Base-by-base conservation (phyloP, 2,113 vertebrate species). In the Mirza zaza region DNA sequence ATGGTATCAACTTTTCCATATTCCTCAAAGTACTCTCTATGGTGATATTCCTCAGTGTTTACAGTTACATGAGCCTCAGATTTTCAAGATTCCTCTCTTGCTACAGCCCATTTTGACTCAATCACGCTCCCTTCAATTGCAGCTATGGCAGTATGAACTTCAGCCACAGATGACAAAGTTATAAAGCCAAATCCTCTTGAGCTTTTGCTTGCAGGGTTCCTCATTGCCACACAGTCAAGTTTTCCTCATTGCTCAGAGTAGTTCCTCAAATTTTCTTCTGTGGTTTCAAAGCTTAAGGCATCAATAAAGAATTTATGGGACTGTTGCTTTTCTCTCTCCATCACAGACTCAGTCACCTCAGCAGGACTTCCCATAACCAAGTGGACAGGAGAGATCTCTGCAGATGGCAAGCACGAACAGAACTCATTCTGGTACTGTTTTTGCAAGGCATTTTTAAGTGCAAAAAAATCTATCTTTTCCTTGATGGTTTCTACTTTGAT, bases 241-340 rank as follows among this genome's bases (percentile, higher is more conserved):
- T 99, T 99, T 45, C 99, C 99, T 99, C 99, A 99, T 99, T 99
- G 98, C 77, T 99, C 99, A 0, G 99, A 99, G 91, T 99, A 99
- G 98, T 98, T 99, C 91, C 98, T 98, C 96, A 99, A 98, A 98
- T 98, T 99, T 96, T 99, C 99, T 97, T 99, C 99, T 97, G 99
- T 99, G 36, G 99, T 99, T 98, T 99, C 99, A 98, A 99, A 99
- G 98, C 99, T 99, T 80, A 99, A 98, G 84, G 99, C 99, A 0
- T 99, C 99, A 98, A 99, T 99, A 57, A 99, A 99, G 79, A 99
- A 98, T 96, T 99, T 99, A 92, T 99, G 98, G 94, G 99, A 99
- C 96, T 14, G 3, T 84, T 34, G 99, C 98, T 99, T 99, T 99
- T 99, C 99, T 98, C 99, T 99, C 98, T 99, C 97, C 25, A 97